These are phyloP conservation scores for Neostethus bicornis DNA, from an alignment of 2,797 vertebrate genomes.

Conservation along the genomic window DNA sequence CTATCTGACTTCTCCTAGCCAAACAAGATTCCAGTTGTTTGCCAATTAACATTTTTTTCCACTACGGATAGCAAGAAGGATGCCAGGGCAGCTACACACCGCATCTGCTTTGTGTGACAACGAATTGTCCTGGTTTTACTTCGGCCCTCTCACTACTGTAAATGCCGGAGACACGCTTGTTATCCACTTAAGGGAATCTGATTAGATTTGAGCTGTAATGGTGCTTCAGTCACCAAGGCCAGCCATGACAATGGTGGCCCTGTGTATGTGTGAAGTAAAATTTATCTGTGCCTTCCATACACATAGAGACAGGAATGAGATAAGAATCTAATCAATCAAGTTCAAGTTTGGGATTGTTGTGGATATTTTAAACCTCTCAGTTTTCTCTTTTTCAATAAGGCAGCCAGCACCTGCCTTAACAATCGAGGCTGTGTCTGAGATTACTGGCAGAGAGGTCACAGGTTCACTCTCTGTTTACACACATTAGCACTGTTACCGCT, in stretches of 20 bases:
- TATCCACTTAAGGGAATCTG: conserved; percentile 77
- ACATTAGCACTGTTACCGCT: conserved; percentile 37
- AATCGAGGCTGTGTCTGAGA: conserved; percentile 38
- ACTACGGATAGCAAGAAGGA: conserved; percentile 50
- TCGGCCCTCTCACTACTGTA: conserved; percentile 76
- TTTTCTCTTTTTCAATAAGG: conserved; percentile 16
- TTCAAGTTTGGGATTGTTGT: conserved; percentile 43
- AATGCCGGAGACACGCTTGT: conserved; percentile 80
- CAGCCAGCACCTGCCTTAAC: conserved; percentile 60
- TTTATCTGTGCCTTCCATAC: conserved; percentile 60
- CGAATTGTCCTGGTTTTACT: conserved; percentile 73
- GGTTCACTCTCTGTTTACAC: conserved; percentile 52
- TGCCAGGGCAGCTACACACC: conserved; percentile 57
- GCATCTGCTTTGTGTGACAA: conserved; percentile 69
- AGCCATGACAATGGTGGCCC: conserved; percentile 59
- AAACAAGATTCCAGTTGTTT: conserved; percentile 76
- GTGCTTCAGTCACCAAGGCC: conserved; percentile 69
- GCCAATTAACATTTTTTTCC: conserved; percentile 70
- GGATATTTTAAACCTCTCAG: conserved; percentile 39
- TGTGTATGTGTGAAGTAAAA: conserved; percentile 70
- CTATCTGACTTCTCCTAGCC: conserved; percentile 60
- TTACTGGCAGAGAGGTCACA: conserved; percentile 49
- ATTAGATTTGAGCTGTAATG: conserved; percentile 79
- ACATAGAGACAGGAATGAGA: conserved; percentile 44
- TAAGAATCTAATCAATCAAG: conserved; percentile 57